These are phyloP conservation scores for Campaea margaritaria DNA, from an alignment of 2,888 invertebrate genomes.

Conservation along the genomic window DNA sequence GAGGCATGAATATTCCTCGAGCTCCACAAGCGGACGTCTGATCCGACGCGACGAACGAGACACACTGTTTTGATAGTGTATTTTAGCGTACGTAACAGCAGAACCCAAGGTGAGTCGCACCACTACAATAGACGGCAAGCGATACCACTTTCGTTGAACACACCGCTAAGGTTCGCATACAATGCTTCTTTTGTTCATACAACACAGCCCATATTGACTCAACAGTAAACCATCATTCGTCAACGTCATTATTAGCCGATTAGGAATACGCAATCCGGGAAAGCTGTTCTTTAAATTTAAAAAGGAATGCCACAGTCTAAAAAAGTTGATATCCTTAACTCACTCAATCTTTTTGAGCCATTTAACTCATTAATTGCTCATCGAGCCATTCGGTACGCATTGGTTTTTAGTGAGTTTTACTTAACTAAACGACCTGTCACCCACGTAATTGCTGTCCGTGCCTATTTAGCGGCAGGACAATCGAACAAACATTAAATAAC, in stretches of 20 bases:
- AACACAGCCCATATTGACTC: background rate
- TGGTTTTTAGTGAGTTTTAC: conserved; percentile 6
- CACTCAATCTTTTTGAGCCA: conserved; percentile 41
- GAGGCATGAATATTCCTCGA: conserved; percentile 41
- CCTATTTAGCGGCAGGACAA: conserved; percentile 16
- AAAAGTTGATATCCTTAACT: conserved; percentile 62
- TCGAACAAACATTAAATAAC: conserved; percentile 28
- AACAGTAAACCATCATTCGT: background rate
- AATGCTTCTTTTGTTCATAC: conserved; percentile 51
- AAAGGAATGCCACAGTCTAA: conserved; percentile 49
- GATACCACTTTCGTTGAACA: conserved; percentile 56
- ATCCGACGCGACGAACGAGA: conserved; percentile 59
- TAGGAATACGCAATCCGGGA: conserved; percentile 14
- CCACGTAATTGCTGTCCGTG: conserved; percentile 4
- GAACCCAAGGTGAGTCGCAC: conserved; percentile 76
- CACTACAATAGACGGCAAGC: conserved; percentile 58
- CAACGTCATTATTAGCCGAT: conserved; percentile 26
- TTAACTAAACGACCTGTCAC: conserved; percentile 7
- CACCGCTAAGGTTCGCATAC: conserved; percentile 49
- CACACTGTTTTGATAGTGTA: conserved; percentile 82
- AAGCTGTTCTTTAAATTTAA: conserved; percentile 41
- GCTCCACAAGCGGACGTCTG: conserved; percentile 58
- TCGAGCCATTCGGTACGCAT: conserved; percentile 4
- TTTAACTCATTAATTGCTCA: conserved; percentile 14
- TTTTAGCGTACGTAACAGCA: conserved; percentile 78